Evolutionary conservation across 1,140 invertebrate genomes (phyloP).

Genomic region (Drosophila serrata): DNA sequence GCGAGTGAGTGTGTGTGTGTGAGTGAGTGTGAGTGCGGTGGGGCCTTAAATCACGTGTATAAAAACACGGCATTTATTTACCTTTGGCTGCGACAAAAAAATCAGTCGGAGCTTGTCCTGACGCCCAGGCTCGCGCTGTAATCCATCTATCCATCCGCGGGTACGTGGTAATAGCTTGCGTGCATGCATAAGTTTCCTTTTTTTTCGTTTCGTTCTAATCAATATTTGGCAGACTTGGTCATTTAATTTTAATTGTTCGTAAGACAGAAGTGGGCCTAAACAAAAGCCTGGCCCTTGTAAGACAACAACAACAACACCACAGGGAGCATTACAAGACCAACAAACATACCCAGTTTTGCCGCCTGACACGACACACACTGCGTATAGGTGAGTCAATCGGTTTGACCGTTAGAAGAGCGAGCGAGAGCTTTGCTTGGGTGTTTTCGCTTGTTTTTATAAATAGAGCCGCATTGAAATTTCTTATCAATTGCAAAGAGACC

Average conservation of each 20-base stretch:
- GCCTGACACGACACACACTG: constrained; percentile 39
- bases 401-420: constrained; percentile 12
- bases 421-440: constrained; percentile 32
- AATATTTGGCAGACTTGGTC: constrained; percentile 68
- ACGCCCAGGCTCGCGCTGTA: constrained; percentile 43
- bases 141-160: constrained; percentile 27
- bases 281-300: constrained; percentile 20
- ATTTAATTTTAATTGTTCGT: constrained; percentile 70
- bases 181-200: constrained; percentile 55
- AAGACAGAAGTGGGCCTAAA: constrained; percentile 37
- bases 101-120: constrained; percentile 6
- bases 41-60: constrained; percentile 73
- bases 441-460: constrained; percentile 67
- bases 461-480: constrained; percentile 57
- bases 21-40: constrained; percentile 37
- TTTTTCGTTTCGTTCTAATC: constrained; percentile 57
- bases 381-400: constrained; percentile 66
- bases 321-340: background rate
- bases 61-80: constrained; percentile 70
- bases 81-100: constrained; percentile 38
- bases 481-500: constrained; percentile 71
- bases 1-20: constrained; percentile 4
- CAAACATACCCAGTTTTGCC: constrained; percentile 5
- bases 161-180: constrained; percentile 42
- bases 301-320: constrained; percentile 7